A percentile compares a stretch with the other conserved stretches of the same genome.
Conservation (phyloP, 1,140 invertebrate species). For the Archivesica marissinica region DNA sequence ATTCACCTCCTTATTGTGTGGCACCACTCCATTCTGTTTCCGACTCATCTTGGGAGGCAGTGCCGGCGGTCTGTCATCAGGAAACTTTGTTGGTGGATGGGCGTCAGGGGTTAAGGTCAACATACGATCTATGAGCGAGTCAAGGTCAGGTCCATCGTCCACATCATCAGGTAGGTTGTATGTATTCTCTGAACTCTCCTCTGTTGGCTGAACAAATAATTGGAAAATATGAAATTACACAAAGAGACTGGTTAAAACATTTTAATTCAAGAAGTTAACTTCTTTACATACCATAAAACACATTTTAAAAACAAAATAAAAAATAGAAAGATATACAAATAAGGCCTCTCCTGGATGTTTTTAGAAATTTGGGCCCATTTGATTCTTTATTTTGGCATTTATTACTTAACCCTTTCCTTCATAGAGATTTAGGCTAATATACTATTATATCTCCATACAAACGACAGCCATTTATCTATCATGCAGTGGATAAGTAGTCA, state of each 20-base stretch:
- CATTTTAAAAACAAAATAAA: no score
- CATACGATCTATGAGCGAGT: constrained; percentile 76
- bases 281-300: no score
- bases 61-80: constrained; percentile 72
- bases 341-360: no score
- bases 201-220: constrained; percentile 19
- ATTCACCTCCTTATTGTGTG: constrained; percentile 9
- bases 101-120: constrained; percentile 76
- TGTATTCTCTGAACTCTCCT: constrained; percentile 31
- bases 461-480: no score
- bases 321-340: no score
- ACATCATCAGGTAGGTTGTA: constrained; percentile 49
- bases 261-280: no score
- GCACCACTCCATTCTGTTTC: constrained; percentile 71
- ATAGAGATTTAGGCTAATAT: no score
- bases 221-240: neutral
- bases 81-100: constrained; percentile 60
- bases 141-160: constrained; percentile 74
- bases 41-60: constrained; percentile 78
- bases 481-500: no score
- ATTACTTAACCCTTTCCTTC: no score
- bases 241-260: neutral
- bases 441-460: no score
- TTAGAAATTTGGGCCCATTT: neutral
- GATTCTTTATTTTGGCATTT: neutral